Evolutionary conservation across 2,888 invertebrate genomes (phyloP), one percentile per base, ranked within the genome.

Genomic region (Ochropleura plecta): DNA sequence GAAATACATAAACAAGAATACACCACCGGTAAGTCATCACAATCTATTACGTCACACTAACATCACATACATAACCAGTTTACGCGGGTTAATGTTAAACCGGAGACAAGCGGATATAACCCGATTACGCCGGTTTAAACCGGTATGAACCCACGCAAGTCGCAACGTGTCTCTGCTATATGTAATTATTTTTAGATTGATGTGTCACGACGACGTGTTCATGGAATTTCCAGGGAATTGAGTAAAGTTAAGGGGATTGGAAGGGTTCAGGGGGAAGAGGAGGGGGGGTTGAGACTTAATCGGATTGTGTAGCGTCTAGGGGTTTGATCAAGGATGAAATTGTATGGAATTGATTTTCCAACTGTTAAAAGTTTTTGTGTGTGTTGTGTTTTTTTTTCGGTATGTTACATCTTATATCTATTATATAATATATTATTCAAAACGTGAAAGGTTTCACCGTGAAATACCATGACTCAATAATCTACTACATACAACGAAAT

Each of bases 81-180:
- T 72, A 77, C 60, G 12, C 59, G 64, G 70, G 81, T 76, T 82
- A 73, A 77, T 82, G 65, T 65, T 75, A 66, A 62, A 75, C 78
- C 46, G 67, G 71, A 73, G 74, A 77, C 74, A 60, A 60, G 59
- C 53, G 82, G 85, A 73, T 55, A 70, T 82, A 82, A 84, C 82
- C n/a, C 51, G 78, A 82, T 82, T 82, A 84, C 46, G 40, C 55
- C 78, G 12, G 66, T 59, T 66, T 66, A 69, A 67, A 63, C 66
- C 14, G 49, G 71, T 60, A 48, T n/a, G 9, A 60, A 48, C 59
- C 62, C 66, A 63, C 76, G 77, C 62, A n/a, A 44, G 68, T 77
- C 77, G 16, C 69, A 64, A 70, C 67, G 70, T 76, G 70, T 76
- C 20, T 49, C 7, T 57, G 42, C 6, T n/a, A 44, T 40, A 40